Percentiles rank a stretch among this genome's conserved stretches.
phyloP scores from a whole-genome alignment of 2,888 invertebrate genomes.

The Euplagia quadripunctaria region DNA sequence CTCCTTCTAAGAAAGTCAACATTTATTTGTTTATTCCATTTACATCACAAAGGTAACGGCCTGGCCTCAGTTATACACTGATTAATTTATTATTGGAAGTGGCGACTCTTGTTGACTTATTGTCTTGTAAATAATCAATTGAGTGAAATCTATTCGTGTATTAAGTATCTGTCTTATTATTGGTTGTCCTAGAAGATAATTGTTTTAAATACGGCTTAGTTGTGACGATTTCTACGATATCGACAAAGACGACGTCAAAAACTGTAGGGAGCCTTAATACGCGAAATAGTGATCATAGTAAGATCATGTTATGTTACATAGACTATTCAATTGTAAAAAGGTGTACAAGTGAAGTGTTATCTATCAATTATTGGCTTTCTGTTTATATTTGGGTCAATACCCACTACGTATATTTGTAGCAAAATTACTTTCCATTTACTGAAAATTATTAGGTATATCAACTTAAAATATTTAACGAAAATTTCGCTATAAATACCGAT shows the following conservation, averaged over 20 bases:
- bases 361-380: too few species aligned
- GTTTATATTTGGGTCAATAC: too few species aligned
- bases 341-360: neutral
- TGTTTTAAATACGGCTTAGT: too few species aligned
- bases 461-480: neutral
- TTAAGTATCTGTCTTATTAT: neutral
- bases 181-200: neutral
- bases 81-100: neutral
- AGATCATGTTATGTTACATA: neutral
- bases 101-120: neutral
- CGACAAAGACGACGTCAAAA: too few species aligned
- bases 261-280: too few species aligned
- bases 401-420: neutral
- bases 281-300: neutral
- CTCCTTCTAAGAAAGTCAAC: too few species aligned
- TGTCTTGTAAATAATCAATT: neutral
- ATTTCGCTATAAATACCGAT: neutral
- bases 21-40: neutral
- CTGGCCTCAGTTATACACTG: neutral
- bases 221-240: neutral
- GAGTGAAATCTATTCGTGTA: neutral
- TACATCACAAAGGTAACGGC: neutral
- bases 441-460: neutral
- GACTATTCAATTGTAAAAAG: neutral
- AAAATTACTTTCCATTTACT: neutral